Evolutionary conservation across 2,888 invertebrate genomes (phyloP).

Genomic region (Drosophila stalkeri): DNA sequence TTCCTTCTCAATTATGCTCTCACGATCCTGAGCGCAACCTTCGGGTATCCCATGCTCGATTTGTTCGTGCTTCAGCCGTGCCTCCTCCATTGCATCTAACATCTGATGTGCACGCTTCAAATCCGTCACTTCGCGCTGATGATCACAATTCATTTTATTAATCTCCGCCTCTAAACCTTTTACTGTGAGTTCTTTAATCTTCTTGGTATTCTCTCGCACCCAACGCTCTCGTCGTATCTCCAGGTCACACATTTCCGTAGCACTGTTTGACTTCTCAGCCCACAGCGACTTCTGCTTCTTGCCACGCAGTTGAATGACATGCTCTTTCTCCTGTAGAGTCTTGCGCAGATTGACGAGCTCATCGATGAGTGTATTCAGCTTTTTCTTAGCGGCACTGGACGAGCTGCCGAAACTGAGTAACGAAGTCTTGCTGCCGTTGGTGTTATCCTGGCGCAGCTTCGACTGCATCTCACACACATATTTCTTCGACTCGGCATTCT

Average conservation of each 20-base stretch:
- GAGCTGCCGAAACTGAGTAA: constrained; percentile 59
- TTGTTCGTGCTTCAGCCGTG: constrained; percentile 88
- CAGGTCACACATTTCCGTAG: constrained; percentile 86
- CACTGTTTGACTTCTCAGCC: constrained; percentile 84
- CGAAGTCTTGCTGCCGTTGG: constrained; percentile 62
- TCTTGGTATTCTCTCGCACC: constrained; percentile 93
- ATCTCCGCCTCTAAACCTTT: constrained; percentile 95
- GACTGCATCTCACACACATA: constrained; percentile 92
- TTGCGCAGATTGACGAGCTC: constrained; percentile 91
- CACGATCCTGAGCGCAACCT: constrained; percentile 88
- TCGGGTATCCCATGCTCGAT: constrained; percentile 87
- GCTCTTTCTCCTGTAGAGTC: constrained; percentile 89
- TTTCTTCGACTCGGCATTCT: constrained; percentile 90
- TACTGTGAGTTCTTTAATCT: constrained; percentile 94
- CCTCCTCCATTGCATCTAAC: constrained; percentile 89
- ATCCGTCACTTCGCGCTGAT: constrained; percentile 88
- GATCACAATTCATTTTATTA: constrained; percentile 90
- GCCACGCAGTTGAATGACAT: constrained; percentile 83
- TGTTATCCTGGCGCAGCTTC: constrained; percentile 86
- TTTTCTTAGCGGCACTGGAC: constrained; percentile 78
- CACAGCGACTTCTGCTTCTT: constrained; percentile 84
- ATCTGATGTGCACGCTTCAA: constrained; percentile 87
- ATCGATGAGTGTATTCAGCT: constrained; percentile 88
- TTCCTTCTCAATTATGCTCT: constrained; percentile 88
- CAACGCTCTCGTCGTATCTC: constrained; percentile 90